These are phyloP conservation scores for Drosophila prosaltans DNA, from an alignment of 1,140 invertebrate genomes.

Conservation along the genomic window DNA sequence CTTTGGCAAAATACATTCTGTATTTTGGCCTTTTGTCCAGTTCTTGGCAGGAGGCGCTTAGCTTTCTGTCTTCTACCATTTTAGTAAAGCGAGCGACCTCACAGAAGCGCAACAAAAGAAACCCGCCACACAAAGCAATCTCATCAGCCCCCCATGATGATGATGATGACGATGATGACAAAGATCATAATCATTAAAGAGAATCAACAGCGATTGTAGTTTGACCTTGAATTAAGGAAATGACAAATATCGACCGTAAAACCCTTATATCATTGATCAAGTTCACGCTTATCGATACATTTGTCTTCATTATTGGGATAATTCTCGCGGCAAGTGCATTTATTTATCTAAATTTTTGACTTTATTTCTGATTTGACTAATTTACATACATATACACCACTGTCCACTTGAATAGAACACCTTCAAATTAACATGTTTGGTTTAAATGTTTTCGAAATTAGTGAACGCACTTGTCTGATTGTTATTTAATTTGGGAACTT, in stretches of 20 bases:
- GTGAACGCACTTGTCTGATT: no score
- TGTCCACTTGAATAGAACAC: no score
- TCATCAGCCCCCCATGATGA: slow-evolving; percentile 8
- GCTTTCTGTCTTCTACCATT: not conserved
- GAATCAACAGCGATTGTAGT: not conserved
- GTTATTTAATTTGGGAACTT: no score
- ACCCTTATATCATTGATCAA: not conserved
- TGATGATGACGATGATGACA: not conserved
- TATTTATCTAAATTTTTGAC: not conserved
- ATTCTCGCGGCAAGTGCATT: no score
- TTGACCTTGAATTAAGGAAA: not conserved
- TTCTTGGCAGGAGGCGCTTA: slow-evolving; percentile 7
- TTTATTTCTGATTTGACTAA: not conserved
- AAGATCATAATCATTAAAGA: not conserved
- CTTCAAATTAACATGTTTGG: no score
- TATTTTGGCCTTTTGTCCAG: slow-evolving; percentile 7
- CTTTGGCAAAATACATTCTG: slow-evolving; percentile 1
- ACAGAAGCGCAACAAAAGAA: slow-evolving; percentile 1
- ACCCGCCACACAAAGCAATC: not conserved
- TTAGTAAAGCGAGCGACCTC: slow-evolving; percentile 5
- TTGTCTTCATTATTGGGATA: slow-evolving; percentile 1
- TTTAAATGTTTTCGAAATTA: no score
- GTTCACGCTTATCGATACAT: not conserved
- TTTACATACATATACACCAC: no score
- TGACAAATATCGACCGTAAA: not conserved